These are phyloP conservation scores for Chloroceryle inda DNA, from an alignment of 2,797 vertebrate species.

Conservation along the genomic window DNA sequence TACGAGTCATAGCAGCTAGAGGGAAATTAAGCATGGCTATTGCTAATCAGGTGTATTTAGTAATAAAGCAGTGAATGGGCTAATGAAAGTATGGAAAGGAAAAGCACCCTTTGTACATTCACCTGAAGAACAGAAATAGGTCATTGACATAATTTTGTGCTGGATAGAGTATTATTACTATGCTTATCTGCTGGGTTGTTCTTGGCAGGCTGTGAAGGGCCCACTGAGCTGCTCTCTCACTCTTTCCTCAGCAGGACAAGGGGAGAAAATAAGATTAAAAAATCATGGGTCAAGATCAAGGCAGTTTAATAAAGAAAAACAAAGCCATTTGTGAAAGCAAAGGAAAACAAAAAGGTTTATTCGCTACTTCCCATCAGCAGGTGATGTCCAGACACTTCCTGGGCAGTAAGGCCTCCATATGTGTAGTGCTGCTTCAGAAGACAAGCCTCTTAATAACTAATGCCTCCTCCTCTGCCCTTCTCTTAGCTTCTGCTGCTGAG, in stretches of 20 bases:
- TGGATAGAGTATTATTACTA: rapidly evolving
- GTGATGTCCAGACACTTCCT: not conserved
- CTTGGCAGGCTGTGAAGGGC: rapidly evolving
- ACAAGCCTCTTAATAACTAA: not conserved
- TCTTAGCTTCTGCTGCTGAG: not conserved
- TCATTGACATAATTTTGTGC: not conserved
- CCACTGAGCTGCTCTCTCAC: not conserved
- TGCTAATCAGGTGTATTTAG: not conserved
- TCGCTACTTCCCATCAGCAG: not conserved
- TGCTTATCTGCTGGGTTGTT: not conserved
- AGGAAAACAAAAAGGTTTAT: not conserved
- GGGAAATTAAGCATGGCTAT: not conserved
- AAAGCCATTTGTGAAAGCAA: not conserved
- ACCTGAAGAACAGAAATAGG: not conserved
- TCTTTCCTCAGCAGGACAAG: not conserved
- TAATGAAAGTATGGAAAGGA: not conserved
- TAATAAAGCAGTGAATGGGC: not conserved
- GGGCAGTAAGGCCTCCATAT: not conserved
- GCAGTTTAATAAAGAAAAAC: not conserved
- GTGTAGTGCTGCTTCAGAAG: not conserved
- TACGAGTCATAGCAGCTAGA: not conserved
- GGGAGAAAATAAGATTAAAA: not conserved
- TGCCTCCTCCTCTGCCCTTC: not conserved
- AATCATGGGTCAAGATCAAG: not conserved
- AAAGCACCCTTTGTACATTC: not conserved